Conservation (phyloP, 2,113 vertebrate species). For the Ascaphus truei region DNA sequence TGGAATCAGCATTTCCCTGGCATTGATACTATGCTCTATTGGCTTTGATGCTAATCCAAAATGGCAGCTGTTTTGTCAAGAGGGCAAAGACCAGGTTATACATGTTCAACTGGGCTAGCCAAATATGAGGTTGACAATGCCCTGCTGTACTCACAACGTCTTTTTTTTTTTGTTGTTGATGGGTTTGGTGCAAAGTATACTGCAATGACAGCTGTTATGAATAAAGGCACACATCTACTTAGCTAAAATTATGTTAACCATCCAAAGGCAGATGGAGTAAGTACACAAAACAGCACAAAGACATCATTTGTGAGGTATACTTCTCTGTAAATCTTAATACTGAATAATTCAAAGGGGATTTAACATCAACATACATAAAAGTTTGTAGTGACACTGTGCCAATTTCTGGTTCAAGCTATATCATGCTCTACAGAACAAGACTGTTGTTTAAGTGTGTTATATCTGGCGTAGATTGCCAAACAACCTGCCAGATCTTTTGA, state of each 20-base stretch:
- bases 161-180: neutral
- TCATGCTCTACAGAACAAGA: no score
- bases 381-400: no score
- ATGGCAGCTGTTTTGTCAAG: slow-evolving; percentile 26
- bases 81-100: neutral
- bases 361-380: no score
- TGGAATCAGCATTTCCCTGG: neutral
- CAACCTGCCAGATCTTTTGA: no score
- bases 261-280: neutral
- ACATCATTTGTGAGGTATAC: no score
- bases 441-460: no score
- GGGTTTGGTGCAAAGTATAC: neutral
- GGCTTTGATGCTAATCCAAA: neutral
- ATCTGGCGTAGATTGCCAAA: no score
- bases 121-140: neutral
- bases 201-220: neutral
- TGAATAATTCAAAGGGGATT: no score
- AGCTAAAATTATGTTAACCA: neutral
- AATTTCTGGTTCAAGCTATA: no score
- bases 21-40: neutral
- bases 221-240: neutral
- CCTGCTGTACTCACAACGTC: neutral
- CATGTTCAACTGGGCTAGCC: neutral
- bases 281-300: neutral
- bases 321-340: no score